Evolutionary conservation across 2,888 invertebrate genomes (phyloP), one percentile per base, ranked within the genome.

Genomic region (Drosophila imparisetae): DNA sequence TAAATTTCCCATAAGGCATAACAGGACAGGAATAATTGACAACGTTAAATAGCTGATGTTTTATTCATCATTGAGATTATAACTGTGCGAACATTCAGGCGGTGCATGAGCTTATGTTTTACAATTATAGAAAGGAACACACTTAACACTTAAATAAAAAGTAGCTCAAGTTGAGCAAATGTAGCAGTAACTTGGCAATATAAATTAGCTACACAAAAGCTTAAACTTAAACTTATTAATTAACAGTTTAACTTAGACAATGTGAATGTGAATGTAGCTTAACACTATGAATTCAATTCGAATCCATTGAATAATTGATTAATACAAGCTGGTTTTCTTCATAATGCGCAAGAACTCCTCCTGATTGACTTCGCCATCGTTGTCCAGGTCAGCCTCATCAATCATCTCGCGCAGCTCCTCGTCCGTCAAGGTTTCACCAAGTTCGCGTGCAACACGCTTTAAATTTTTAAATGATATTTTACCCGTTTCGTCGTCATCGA

Each of bases 391-490:
- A 6, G 99, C 99, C 93, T 99, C 99, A 89, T 97, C 97, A 72
- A 99, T 98, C 99, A 99, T 99, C 93, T 98, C 98, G 91, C 97
- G 95, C 49, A 99, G 93, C 92, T 99, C 99, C 92, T 99, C 98
- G 93, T 99, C 99, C n/a, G 97, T 97, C 62, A 99, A 94, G 89
- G 97, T 98, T 93, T 99, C 99, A 0, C 98, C 99, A 53, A 99
- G 94, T 92, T 99, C 98, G 81, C 96, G 96, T 3, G 99, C 98
- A n/a, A 99, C 98, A 80, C 98, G 94, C 92, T 98, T 98, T 36
- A 99, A 94, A 93, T 99, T 98, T 90, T 97, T 96, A 91, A 98
- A 98, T 32, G 98, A 97, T 77, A 99, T 99, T 94, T 97, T 98
- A 81, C 98, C 98, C 72, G 98, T 98, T 90, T 97, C 97, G 93